Conservation (phyloP, 2,888 invertebrate species). For the Sicus ferrugineus region DNA sequence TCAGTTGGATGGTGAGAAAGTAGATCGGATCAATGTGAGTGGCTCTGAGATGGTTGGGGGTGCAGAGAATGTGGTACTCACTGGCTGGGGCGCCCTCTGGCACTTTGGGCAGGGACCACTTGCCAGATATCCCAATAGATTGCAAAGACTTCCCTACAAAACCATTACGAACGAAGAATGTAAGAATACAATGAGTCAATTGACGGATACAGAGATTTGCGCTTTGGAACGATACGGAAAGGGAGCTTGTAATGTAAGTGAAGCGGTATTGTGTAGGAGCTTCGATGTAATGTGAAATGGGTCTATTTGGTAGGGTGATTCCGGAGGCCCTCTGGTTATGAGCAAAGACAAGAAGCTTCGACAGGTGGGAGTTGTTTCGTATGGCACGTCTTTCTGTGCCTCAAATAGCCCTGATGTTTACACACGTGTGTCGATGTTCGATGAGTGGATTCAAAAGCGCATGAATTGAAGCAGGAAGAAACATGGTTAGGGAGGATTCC, state of each 20-base stretch:
- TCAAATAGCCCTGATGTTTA: constrained; percentile 61
- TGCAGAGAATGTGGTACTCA: constrained; percentile 52
- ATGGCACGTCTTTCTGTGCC: constrained; percentile 61
- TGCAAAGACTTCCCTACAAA: constrained; percentile 56
- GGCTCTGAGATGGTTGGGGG: constrained; percentile 52
- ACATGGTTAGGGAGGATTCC: too few relatives aligned
- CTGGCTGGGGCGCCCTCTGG: constrained; percentile 61
- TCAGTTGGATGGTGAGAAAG: constrained; percentile 51
- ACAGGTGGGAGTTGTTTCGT: constrained; percentile 63
- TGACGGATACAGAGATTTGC: constrained; percentile 62
- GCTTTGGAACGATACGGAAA: constrained; percentile 58
- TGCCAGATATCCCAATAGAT: constrained; percentile 54
- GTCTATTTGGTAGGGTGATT: constrained; percentile 58
- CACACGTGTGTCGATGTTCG: constrained; percentile 62
- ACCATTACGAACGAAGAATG: constrained; percentile 58
- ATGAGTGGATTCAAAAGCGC: constrained; percentile 57
- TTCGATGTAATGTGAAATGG: not conserved
- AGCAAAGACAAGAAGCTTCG: constrained; percentile 50
- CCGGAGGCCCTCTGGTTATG: constrained; percentile 63
- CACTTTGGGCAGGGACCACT: constrained; percentile 58
- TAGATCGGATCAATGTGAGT: constrained; percentile 63
- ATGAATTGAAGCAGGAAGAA: constrained; percentile 36
- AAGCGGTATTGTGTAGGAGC: not conserved
- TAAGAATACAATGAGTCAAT: constrained; percentile 51
- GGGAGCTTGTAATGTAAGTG: constrained; percentile 63